Conservation (phyloP, 2,797 vertebrate genomes). For the Nothura maculosa region DNA sequence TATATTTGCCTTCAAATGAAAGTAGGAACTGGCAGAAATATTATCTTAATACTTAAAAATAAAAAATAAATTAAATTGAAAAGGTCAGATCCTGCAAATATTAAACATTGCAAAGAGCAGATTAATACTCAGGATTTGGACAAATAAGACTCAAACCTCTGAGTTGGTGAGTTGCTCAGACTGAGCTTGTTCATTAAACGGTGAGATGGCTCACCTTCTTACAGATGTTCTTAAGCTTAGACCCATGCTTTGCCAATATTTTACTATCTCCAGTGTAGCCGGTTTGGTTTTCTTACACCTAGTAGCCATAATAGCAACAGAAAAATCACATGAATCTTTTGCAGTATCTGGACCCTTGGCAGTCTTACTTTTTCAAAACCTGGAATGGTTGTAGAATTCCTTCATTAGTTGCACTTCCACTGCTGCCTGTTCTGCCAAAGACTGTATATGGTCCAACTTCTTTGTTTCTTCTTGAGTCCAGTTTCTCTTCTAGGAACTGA, state of each 20-base stretch:
- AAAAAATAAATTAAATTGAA: accelerated
- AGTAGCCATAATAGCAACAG: neutral
- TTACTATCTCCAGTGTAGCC: neutral
- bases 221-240: neutral
- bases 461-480: neutral
- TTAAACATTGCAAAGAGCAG: neutral
- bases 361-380: constrained; percentile 54
- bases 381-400: constrained; percentile 50
- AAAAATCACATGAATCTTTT: constrained; percentile 40
- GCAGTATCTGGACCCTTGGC: constrained; percentile 55
- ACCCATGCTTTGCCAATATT: neutral
- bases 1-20: neutral
- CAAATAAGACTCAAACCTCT: neutral
- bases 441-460: constrained; percentile 4
- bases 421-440: constrained; percentile 15
- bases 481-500: neutral
- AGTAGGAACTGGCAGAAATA: neutral
- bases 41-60: neutral
- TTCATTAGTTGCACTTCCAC: constrained; percentile 38
- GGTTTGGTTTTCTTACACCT: neutral
- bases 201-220: neutral
- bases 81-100: neutral
- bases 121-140: neutral
- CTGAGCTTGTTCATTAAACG: neutral
- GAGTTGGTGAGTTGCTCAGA: neutral